Evolutionary conservation across 2,797 vertebrate genomes (phyloP), one percentile per base, ranked within the genome.

Genomic region (Rhinophrynus dorsalis): DNA sequence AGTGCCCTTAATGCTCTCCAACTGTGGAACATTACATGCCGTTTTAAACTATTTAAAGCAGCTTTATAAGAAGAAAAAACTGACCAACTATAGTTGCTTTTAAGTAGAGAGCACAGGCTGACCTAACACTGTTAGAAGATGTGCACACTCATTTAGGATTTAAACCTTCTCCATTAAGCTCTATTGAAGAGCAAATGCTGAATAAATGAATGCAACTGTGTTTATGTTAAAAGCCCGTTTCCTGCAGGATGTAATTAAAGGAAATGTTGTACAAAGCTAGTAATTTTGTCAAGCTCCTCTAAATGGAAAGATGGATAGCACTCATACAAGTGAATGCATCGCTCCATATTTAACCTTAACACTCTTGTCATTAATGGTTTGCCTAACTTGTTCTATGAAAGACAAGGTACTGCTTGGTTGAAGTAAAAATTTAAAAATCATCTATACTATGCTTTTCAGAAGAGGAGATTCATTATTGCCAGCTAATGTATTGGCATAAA

Each of bases 401-500:
- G 90, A 92, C 90, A 90, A 90, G 89, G 90, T 90, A 91, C 91
- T 93, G 91, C 89, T 89, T 93, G 86, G 93, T 92, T 96, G 92
- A 96, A 92, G 89, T 92, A 93, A 94, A n/a, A 96, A 96, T 97
- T 95, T 92, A 97, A 91, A 98, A 96, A 95, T 91, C 92, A 86
- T 95, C 91, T 89, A 92, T 95, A 94, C 94, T 92, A 95, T 94
- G 94, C 93, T 96, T 95, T 95, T 96, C 90, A 93, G 90, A 94
- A 93, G 92, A 96, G 90, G 92, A 92, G 92, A 93, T 96, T 98
- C 94, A 98, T 98, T 97, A 98, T 94, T 81, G 85, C 83, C 86
- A 84, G 82, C 95, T 97, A 97, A 98, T 97, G 95, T 95, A 97
- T 95, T 94, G 90, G 93, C 95, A 95, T 95, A 96, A 98, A 96